Evolutionary conservation across 2,797 vertebrate genomes (phyloP).

Genomic region (Phalanger gymnotis): DNA sequence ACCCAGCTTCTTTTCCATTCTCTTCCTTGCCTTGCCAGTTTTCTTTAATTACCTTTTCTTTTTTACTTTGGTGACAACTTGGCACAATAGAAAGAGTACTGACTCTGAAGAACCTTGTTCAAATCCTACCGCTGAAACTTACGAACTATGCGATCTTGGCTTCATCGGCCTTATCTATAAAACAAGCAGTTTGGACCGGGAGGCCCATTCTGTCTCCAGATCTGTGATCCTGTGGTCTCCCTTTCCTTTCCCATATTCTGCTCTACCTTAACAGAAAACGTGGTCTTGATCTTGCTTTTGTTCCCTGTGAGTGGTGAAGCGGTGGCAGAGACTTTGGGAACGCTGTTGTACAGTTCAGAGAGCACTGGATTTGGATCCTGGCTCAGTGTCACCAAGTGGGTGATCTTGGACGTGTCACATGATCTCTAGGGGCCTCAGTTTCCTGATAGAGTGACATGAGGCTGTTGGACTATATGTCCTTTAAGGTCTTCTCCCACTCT

Average conservation of each 20-base stretch:
- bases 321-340: background rate
- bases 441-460: background rate
- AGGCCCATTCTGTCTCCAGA: background rate
- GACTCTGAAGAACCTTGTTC: background rate
- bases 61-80: background rate
- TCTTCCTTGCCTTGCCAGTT: background rate
- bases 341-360: background rate
- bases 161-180: background rate
- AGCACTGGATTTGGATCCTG: background rate
- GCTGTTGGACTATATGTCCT: background rate
- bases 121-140: background rate
- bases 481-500: background rate
- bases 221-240: background rate
- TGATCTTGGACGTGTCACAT: background rate
- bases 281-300: background rate
- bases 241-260: background rate
- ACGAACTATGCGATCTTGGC: background rate
- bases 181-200: background rate
- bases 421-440: background rate
- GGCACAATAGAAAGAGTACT: background rate
- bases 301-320: background rate
- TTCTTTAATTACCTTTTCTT: background rate
- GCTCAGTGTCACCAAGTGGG: background rate
- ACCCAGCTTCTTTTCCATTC: background rate
- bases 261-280: background rate